A percentile compares a stretch with the other conserved stretches of the same genome.
Conservation (phyloP, 2,888 invertebrate species). For the Diarsia rubi region DNA sequence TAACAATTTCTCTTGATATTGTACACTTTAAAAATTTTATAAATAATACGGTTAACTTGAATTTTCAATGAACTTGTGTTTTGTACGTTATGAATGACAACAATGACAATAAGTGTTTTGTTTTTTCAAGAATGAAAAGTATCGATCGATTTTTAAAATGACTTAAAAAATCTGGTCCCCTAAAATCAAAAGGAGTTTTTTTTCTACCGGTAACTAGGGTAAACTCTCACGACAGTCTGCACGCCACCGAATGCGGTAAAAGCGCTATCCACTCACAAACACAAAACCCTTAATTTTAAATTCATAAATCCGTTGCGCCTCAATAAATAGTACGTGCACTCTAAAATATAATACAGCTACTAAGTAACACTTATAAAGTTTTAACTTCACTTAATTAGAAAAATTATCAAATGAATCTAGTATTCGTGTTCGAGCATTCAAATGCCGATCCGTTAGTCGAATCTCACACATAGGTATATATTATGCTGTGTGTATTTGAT, state of each 20-base stretch:
- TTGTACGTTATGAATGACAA: conserved; percentile 57
- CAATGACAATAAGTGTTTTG: conserved; percentile 60
- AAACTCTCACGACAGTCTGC: not conserved
- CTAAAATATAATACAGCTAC: not conserved
- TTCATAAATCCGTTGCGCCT: not conserved
- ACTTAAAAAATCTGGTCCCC: not conserved
- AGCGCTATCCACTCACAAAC: not conserved
- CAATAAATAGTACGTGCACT: not conserved
- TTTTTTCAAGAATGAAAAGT: conserved; percentile 48
- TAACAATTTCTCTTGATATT: conserved; percentile 34
- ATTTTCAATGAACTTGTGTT: conserved; percentile 70
- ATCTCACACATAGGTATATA: too few relatives aligned
- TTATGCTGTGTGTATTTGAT: too few relatives aligned
- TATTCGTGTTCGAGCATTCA: too few relatives aligned
- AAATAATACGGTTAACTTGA: conserved; percentile 58
- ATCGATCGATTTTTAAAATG: conserved; percentile 51
- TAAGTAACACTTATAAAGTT: too few relatives aligned
- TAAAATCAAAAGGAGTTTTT: conserved; percentile 10
- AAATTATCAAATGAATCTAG: too few relatives aligned
- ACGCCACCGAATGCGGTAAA: not conserved
- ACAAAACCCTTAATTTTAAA: not conserved
- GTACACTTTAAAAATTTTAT: conserved; percentile 55
- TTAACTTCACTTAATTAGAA: too few relatives aligned
- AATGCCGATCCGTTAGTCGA: too few relatives aligned
- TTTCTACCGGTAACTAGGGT: not conserved